These are phyloP conservation scores for Cryptotis parvus DNA, from an alignment of 2,113 vertebrate species.

Conservation along the genomic window DNA sequence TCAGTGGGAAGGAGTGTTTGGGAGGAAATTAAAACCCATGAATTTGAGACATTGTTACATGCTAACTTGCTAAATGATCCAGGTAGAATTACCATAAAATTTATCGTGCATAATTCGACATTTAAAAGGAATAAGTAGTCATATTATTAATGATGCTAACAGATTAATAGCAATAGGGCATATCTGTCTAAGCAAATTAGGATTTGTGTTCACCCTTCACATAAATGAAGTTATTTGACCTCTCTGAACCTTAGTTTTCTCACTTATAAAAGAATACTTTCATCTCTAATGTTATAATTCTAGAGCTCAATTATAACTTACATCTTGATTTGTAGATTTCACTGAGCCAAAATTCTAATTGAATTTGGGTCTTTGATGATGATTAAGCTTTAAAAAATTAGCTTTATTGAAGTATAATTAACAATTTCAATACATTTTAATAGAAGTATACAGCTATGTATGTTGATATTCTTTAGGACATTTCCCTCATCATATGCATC, in stretches of 20 bases:
- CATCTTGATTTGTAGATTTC: background rate
- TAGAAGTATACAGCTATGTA: background rate
- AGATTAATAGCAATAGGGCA: background rate
- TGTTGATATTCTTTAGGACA: background rate
- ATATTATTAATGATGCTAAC: background rate
- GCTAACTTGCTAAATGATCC: constrained; percentile 11
- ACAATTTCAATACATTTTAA: background rate
- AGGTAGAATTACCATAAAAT: background rate
- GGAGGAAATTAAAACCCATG: too few species aligned
- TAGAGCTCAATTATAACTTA: background rate
- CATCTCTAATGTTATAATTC: background rate
- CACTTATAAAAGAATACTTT: background rate
- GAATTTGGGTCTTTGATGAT: constrained; percentile 2
- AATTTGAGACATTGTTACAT: constrained; percentile 6
- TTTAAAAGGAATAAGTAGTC: background rate
- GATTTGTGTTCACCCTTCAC: background rate
- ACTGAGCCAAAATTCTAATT: background rate
- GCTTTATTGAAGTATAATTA: background rate
- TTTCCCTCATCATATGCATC: background rate
- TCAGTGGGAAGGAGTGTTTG: background rate
- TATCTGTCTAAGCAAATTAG: background rate
- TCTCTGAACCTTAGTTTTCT: background rate
- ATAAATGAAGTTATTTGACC: background rate
- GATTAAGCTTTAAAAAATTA: background rate
- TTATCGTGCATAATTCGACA: background rate